Percentiles rank a stretch among this genome's conserved stretches.
Conservation (phyloP, 2,888 invertebrate species). For the Zygaena filipendulae region DNA sequence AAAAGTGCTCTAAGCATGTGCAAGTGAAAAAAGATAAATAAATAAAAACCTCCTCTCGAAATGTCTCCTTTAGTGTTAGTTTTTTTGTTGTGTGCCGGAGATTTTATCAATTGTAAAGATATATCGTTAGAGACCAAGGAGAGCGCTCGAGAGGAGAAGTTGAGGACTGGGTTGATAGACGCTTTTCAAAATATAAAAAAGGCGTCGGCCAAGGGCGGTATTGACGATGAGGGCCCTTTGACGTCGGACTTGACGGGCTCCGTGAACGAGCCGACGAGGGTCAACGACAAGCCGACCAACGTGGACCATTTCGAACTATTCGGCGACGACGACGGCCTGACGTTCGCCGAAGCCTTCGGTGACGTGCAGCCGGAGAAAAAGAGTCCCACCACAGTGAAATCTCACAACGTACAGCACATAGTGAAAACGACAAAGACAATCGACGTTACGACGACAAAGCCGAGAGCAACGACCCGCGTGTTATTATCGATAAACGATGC, state of each 20-base stretch:
- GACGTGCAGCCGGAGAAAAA: conserved; percentile 29
- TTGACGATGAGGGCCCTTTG: conserved; percentile 37
- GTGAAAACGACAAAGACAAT: conserved; percentile 37
- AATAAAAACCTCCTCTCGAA: conserved; percentile 22
- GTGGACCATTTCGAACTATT: conserved; percentile 45
- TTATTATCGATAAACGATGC: no score
- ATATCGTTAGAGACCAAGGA: conserved; percentile 32
- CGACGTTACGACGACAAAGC: conserved; percentile 35
- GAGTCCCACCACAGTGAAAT: conserved; percentile 41
- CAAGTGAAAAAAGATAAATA: conserved; percentile 32
- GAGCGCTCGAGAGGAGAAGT: conserved; percentile 48
- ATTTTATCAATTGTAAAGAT: conserved; percentile 35
- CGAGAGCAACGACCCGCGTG: conserved; percentile 15
- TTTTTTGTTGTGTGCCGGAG: conserved; percentile 36
- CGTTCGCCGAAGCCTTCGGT: conserved; percentile 44
- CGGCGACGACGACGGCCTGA: conserved; percentile 50
- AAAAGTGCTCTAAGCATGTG: conserved; percentile 28
- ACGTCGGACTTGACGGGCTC: conserved; percentile 48
- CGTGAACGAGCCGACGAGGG: conserved; percentile 24
- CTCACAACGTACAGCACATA: conserved; percentile 58
- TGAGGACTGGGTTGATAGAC: conserved; percentile 52
- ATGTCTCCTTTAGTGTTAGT: conserved; percentile 47
- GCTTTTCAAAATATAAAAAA: conserved; percentile 60
- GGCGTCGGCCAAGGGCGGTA: conserved; percentile 44
- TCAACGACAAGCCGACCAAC: conserved; percentile 26